Evolutionary conservation across 2,888 invertebrate genomes (phyloP).

Genomic region (Fragum whitleyi): DNA sequence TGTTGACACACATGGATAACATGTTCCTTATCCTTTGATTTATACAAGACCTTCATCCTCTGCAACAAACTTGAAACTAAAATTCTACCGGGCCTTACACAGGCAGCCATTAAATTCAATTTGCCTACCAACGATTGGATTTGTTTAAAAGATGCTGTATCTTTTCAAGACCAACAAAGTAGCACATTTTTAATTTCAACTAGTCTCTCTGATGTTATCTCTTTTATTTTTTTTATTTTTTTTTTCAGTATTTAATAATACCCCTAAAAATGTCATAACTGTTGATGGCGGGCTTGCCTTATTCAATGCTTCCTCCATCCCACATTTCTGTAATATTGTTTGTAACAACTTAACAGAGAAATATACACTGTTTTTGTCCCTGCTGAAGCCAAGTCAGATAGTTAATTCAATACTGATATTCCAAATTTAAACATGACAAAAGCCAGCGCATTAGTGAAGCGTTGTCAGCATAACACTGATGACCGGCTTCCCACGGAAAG

Average conservation of each 20-base stretch:
- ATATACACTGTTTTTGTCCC: background rate
- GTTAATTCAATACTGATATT: too few relatives aligned
- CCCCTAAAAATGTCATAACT: too few relatives aligned
- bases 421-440: too few relatives aligned
- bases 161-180: background rate
- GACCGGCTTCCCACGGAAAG: background rate
- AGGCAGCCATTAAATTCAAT: too few relatives aligned
- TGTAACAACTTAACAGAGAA: background rate
- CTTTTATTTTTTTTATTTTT: background rate
- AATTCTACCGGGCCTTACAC: background rate
- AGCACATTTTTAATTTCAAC: too few relatives aligned
- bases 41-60: background rate
- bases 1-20: background rate
- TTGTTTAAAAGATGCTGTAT: background rate
- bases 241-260: background rate
- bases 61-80: background rate
- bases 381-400: conserved; percentile 1
- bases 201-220: background rate
- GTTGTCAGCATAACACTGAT: background rate
- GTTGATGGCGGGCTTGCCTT: too few relatives aligned
- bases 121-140: background rate
- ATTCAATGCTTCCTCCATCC: too few relatives aligned
- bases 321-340: too few relatives aligned
- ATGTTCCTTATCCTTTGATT: background rate
- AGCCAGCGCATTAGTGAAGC: too few relatives aligned